Conservation (phyloP, 2,797 vertebrate species). For the Echeneis naucrates region DNA sequence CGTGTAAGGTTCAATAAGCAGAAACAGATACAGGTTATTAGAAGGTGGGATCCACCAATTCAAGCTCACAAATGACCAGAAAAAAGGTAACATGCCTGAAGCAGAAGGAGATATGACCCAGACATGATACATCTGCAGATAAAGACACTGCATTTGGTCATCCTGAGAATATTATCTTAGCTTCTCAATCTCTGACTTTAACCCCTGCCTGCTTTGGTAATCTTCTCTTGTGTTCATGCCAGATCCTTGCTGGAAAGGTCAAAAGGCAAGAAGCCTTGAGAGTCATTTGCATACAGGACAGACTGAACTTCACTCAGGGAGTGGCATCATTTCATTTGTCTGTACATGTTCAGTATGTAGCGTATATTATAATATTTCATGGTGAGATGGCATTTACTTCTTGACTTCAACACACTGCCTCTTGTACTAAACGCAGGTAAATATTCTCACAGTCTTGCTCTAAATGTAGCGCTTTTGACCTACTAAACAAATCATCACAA, state of each 20-base stretch:
- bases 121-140: not conserved
- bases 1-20: too few species aligned
- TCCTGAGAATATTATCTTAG: not conserved
- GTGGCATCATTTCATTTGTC: slow-evolving; percentile 3
- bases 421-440: not conserved
- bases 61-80: not conserved
- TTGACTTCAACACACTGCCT: slow-evolving; percentile 28
- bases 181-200: not conserved
- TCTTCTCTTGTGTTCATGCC: not conserved
- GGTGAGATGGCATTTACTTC: slow-evolving; percentile 7
- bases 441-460: not conserved
- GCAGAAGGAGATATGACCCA: not conserved
- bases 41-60: not conserved
- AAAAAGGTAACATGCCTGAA: not conserved
- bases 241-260: slow-evolving; percentile 26
- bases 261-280: slow-evolving; percentile 11
- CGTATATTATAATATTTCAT: slow-evolving; percentile 11
- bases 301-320: slow-evolving; percentile 14
- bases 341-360: slow-evolving; percentile 7
- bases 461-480: slow-evolving; percentile 18
- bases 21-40: not conserved
- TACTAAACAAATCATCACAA: not conserved
- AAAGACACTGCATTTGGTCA: not conserved
- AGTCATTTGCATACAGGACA: not conserved
- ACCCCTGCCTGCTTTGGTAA: slow-evolving; percentile 25